Conservation (phyloP, 1,140 invertebrate genomes). For the Liolophura sinensis region DNA sequence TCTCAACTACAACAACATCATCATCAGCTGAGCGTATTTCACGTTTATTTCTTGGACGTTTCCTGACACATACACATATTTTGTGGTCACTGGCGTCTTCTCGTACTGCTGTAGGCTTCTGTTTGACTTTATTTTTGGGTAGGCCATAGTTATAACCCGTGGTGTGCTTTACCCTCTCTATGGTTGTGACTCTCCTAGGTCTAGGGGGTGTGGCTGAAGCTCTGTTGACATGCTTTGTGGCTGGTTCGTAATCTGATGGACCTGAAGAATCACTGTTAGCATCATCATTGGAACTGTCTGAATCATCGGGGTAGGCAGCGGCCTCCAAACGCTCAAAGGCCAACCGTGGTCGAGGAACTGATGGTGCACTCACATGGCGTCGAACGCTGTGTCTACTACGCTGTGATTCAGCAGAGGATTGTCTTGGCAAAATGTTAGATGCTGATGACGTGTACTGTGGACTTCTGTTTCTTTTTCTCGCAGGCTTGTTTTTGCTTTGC, state of each 20-base stretch:
- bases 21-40: conserved; percentile 70
- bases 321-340: too few relatives aligned
- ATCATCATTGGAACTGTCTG: too few relatives aligned
- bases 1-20: conserved; percentile 92
- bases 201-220: conserved; percentile 19
- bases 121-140: conserved; percentile 24
- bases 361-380: too few relatives aligned
- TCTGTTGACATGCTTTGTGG: conserved; percentile 31
- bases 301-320: too few relatives aligned
- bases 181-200: conserved; percentile 15
- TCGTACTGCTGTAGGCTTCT: conserved; percentile 4
- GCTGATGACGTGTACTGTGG: conserved; percentile 8
- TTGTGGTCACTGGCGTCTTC: conserved; percentile 31
- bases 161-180: conserved; percentile 35
- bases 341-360: too few relatives aligned
- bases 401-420: too few relatives aligned
- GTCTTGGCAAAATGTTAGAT: too few relatives aligned
- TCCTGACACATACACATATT: conserved; percentile 96
- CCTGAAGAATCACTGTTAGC: conserved; percentile 1
- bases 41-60: conserved; percentile 92
- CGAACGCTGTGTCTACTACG: too few relatives aligned
- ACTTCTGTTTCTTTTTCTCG: conserved; percentile 31
- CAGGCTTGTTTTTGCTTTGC: conserved; percentile 14
- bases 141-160: conserved; percentile 56
- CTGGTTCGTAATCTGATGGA: conserved; percentile 35